Evolutionary conservation across 2,888 invertebrate species (phyloP), one percentile per base, ranked within the genome.

Genomic region (Trichacis sp.): DNA sequence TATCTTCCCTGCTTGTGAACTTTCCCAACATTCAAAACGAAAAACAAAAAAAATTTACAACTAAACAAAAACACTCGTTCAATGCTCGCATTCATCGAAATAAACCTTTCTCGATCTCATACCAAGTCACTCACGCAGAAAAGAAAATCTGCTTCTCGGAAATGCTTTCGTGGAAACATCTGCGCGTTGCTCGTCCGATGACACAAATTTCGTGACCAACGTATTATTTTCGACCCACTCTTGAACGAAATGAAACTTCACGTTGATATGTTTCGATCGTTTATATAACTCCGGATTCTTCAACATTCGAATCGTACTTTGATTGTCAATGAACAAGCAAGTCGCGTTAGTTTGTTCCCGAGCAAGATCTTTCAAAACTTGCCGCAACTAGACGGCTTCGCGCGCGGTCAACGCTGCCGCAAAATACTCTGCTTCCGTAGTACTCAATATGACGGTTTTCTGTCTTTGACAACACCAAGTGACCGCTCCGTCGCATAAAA

Each of bases 401-500:
- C 42, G 58, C 12, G 46, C 30, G 9, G 48, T 48, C 12, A 42
- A 42, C 0, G 56, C 30, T 2, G 50, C 42, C 1, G 63, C 65
- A 9, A 53, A 40, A n/a, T 62, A 57, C 14, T 62, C 56, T 0
- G 62, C 33, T n/a, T 57, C 62, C 0, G 57, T 62, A 1, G 57
- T 46, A 12, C 56, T 51, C 1, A 62, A n/a, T 1, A 51, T 51
- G 1, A 62, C 62, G 1, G 47, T 6, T 17, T 40, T 50, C 33
- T 63, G 57, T 6, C 52, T 30, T 19, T 50, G 51, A 1, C 17
- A 12, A 0, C 38, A 19, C 62, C 57, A 62, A 1, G 56, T 46
- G 1, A 62, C 14, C 1, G 51, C 43, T n/a, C 45, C 64, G 15
- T 19, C 24, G 1, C 38, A 38, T 1, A 33, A 56, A 0, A 5